These are phyloP conservation scores for Tapirus indicus DNA, from an alignment of 2,797 vertebrate genomes.

Conservation along the genomic window DNA sequence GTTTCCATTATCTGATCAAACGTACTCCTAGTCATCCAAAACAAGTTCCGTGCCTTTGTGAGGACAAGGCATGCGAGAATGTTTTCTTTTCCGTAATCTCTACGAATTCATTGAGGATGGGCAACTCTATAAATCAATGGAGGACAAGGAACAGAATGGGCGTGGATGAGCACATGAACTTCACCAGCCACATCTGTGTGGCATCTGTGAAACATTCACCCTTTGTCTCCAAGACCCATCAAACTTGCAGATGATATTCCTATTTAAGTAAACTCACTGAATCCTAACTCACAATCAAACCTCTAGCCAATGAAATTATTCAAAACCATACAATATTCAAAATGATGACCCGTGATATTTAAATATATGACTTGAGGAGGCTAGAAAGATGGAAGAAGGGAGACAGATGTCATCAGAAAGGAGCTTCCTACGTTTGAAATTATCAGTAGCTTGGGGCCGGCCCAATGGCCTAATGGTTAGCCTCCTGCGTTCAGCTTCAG, in stretches of 20 bases:
- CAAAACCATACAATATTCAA: neutral
- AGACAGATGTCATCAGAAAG: neutral
- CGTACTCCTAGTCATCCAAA: neutral
- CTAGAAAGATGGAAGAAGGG: neutral
- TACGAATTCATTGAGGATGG: neutral
- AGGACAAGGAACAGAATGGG: constrained; percentile 38
- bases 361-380: neutral
- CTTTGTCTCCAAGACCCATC: neutral
- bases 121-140: neutral
- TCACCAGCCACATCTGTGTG: neutral
- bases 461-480: too few relatives aligned
- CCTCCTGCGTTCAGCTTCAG: too few relatives aligned
- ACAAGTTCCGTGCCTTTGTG: neutral
- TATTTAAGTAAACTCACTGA: neutral
- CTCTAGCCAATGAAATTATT: neutral
- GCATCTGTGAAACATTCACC: neutral
- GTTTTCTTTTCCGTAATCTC: constrained; percentile 10
- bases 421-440: neutral
- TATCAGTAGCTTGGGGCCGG: too few relatives aligned
- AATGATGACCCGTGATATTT: neutral
- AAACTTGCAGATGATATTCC: neutral
- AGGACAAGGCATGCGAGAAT: neutral
- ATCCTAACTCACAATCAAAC: constrained; percentile 2
- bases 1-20: neutral
- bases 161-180: neutral